Evolutionary conservation across 1,140 invertebrate genomes (phyloP).

Genomic region (Littorina saxatilis): DNA sequence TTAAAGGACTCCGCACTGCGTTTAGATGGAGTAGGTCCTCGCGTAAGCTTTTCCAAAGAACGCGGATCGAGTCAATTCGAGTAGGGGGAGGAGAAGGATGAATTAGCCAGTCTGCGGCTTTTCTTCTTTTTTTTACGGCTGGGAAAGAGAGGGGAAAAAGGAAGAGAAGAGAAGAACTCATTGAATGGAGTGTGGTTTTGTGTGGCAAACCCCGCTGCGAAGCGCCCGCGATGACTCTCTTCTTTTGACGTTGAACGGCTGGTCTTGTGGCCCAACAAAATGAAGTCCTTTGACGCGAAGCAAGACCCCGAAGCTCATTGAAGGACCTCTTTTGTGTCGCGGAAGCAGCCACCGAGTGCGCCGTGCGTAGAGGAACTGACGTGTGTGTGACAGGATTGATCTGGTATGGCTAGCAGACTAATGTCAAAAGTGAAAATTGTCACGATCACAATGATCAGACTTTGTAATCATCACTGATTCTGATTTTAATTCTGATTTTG

Average conservation of each 20-base stretch:
- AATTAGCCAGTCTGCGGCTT: not conserved
- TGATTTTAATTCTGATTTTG: too few relatives aligned
- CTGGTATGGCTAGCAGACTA: too few relatives aligned
- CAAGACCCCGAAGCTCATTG: not conserved
- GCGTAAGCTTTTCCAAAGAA: not conserved
- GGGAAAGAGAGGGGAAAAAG: not conserved
- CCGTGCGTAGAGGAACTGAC: too few relatives aligned
- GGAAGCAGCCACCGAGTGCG: not conserved
- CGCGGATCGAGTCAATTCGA: too few relatives aligned
- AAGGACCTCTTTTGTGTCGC: not conserved
- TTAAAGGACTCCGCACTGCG: not conserved
- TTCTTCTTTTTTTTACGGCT: not conserved
- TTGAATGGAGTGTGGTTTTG: not conserved
- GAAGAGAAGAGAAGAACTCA: too few relatives aligned
- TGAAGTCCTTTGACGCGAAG: not conserved
- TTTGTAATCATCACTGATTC: too few relatives aligned
- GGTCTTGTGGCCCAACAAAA: not conserved
- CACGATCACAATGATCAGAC: too few relatives aligned
- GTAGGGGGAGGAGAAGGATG: too few relatives aligned
- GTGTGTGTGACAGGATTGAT: too few relatives aligned
- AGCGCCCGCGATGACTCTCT: not conserved
- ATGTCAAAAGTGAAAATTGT: too few relatives aligned
- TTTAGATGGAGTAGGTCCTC: slow-evolving; percentile 7
- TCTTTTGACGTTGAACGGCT: not conserved
- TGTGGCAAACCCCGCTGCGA: not conserved